A percentile compares a stretch with the other conserved stretches of the same genome.
Evolutionary conservation across 2,113 vertebrate genomes (phyloP).

Genomic region (Aleadryas rufinucha): DNA sequence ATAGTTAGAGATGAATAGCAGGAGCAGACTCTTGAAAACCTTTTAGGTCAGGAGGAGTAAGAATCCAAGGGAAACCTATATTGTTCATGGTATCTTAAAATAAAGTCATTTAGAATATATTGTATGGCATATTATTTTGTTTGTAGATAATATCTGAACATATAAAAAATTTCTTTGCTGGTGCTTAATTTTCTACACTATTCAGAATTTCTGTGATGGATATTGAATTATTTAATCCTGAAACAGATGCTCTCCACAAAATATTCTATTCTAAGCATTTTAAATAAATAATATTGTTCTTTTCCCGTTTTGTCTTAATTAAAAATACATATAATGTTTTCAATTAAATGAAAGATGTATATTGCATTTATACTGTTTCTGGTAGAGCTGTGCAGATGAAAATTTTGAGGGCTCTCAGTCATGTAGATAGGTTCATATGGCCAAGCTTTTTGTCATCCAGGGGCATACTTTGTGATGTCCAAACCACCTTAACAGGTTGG

Average conservation of each 20-base stretch:
- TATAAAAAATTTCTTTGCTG: not conserved
- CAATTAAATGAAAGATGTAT: not conserved
- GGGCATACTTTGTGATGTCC: not conserved
- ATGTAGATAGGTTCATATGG: not conserved
- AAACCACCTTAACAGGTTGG: not conserved
- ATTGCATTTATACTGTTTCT: not conserved
- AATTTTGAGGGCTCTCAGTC: not conserved
- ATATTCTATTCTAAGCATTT: not conserved
- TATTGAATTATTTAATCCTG: slow-evolving; percentile 11
- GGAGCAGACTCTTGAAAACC: not conserved
- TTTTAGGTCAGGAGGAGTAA: not conserved
- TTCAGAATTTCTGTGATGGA: not conserved
- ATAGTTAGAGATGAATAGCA: not conserved
- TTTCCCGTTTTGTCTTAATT: not conserved
- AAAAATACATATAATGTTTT: slow-evolving; percentile 8
- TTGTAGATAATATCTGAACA: not conserved
- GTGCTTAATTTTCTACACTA: not conserved
- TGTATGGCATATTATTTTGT: not conserved
- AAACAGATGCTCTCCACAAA: not conserved
- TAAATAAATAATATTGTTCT: not conserved
- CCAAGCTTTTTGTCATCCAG: not conserved
- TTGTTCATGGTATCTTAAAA: not conserved
- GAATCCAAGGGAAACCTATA: not conserved
- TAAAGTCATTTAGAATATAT: not conserved
- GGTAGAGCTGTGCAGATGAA: not conserved